Percentiles rank a stretch among this genome's conserved stretches.
Conservation (phyloP, 37 sponge, comb jelly and placozoan genomes). For the Oscarella lobularis region DNA sequence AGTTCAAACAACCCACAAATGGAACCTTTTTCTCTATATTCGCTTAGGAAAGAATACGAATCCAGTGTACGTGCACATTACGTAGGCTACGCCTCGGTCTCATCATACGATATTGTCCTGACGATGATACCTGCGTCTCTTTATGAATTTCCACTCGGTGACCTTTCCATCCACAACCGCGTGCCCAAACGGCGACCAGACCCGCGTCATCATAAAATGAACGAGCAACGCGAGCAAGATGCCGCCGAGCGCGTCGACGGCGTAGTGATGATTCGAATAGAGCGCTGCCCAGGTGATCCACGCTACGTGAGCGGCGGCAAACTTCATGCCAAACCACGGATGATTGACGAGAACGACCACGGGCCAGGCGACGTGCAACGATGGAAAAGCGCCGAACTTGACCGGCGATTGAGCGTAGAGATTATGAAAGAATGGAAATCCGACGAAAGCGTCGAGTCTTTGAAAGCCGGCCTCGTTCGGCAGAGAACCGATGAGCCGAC, state of each 20-base stretch:
- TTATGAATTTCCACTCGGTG: no score
- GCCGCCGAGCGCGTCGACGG: conserved; percentile 67
- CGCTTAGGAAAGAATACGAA: no score
- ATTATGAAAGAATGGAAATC: conserved; percentile 38
- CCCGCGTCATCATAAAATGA: conserved; percentile 27
- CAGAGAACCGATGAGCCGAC: conserved; percentile 19
- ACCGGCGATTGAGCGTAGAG: conserved; percentile 58
- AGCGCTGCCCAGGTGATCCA: conserved; percentile 73
- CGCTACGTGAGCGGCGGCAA: conserved; percentile 42
- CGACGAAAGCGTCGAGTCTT: conserved; percentile 50
- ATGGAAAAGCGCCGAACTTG: conserved; percentile 77
- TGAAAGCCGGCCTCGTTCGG: conserved; percentile 63
- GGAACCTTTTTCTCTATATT: no score
- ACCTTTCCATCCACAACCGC: neutral
- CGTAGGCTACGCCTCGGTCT: no score
- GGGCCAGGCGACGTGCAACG: conserved; percentile 74
- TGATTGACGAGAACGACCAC: conserved; percentile 46
- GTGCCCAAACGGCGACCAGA: conserved; percentile 66
- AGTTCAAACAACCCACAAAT: no score
- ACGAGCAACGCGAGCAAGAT: conserved; percentile 42
- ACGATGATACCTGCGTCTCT: no score
- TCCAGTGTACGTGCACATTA: no score
- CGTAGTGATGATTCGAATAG: conserved; percentile 69
- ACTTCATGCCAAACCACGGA: conserved; percentile 57
- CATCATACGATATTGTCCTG: no score